Evolutionary conservation across 2,888 invertebrate species (phyloP), one percentile per base, ranked within the genome.

Genomic region (Spilarctia lutea): DNA sequence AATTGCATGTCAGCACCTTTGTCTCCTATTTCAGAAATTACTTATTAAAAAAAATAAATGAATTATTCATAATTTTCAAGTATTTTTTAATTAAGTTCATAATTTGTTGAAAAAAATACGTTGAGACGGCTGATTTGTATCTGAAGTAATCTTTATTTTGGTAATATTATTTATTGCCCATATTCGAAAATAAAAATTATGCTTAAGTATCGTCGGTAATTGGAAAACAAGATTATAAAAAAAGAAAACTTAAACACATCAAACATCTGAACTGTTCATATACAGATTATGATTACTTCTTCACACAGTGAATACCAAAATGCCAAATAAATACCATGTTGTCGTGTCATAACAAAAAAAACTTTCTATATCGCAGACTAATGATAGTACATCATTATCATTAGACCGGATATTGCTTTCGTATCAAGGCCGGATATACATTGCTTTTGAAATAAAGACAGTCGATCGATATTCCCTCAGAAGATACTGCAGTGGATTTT

Each of bases 381-480:
- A 75, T 75, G 76, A 77, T 76, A 71, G 76, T 78, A 76, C 72
- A 70, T 77, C 75, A 76, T 81, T 83, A 83, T 81, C 79, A 83
- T 80, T 74, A 83, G 75, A 76, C 79, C 85, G 84, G 80, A 83
- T 79, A 85, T 84, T 85, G 69, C 74, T 45, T 65, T 69, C 56
- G 67, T 78, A 80, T 77, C 35, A 52, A 70, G 66, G 75, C 75
- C 80, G 83, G 80, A 84, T 76, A 78, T 72, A 68, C 13, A 66
- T 30, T 63, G 75, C 63, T 63, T 65, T 77, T 83, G 71, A 71
- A 77, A 75, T 69, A 27, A 66, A 63, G 76, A 68, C 75, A 77
- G 73, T 80, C 39, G 75, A 77, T 73, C 75, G 75, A 79, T 75
- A 77, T 68, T 69, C 10, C 68, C 68, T 78, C 48, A 78, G 67